A percentile compares a stretch with the other conserved stretches of the same genome.
phyloP scores from a whole-genome alignment of 2,113 vertebrate species.

The Gopherus evgoodei region DNA sequence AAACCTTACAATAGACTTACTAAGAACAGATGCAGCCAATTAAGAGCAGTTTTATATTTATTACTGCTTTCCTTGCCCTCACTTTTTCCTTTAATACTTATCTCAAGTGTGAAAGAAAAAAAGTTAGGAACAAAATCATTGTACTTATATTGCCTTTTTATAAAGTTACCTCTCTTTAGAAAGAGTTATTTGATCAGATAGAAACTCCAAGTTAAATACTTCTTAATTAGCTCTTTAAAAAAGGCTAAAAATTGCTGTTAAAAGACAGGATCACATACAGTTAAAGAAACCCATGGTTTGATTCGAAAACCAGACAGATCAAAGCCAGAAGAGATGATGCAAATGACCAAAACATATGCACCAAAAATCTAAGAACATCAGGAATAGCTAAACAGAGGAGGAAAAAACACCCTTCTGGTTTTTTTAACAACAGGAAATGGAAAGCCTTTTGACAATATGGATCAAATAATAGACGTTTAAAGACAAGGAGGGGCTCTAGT shows the following conservation, averaged over 20 bases:
- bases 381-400: background rate
- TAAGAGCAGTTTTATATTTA: background rate
- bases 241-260: background rate
- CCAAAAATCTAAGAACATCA: background rate
- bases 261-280: background rate
- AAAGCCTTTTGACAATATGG: slow-evolving; percentile 31
- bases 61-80: background rate
- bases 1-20: background rate
- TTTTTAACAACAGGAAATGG: slow-evolving; percentile 43
- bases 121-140: background rate
- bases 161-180: background rate
- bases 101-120: background rate
- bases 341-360: background rate
- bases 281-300: background rate
- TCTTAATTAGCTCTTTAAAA: background rate
- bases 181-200: background rate
- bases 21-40: background rate
- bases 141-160: background rate
- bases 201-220: background rate
- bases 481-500: background rate
- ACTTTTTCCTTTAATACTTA: background rate
- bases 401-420: background rate
- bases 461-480: slow-evolving; percentile 27
- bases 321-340: background rate
- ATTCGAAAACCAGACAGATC: background rate